Base-by-base conservation (phyloP, 30 jellyfish, hydroid and myxozoan genomes). In the Cassiopea xamachana region DNA sequence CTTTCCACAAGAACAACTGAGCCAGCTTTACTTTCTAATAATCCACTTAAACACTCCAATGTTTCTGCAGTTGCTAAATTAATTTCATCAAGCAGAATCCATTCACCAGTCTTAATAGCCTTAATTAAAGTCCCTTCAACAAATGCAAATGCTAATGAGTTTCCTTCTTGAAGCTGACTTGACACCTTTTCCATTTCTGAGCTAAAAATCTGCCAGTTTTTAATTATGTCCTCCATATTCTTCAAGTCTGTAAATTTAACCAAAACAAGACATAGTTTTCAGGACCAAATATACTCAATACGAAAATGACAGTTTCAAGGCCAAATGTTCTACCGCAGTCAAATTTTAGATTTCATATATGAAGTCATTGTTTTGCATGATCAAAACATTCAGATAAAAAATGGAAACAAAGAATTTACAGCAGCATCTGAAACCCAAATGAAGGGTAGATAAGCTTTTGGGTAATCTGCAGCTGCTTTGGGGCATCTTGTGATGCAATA, bases 81-180 rank as follows among this genome's bases (percentile, higher is more conserved):
- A 44, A 97, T 84, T 87, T 97, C 99, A 87, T 97, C 99, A 18
- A 97, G 83, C 7, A 97, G 93, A n/a, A 97, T 81, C 99, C 99
- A 97, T 44, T 91, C 94, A 1, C 99, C 99, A n/a, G 85, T 71
- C 75, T 81, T 75, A 7, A 97, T 84, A 45, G 98, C 95, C 50
- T 97, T 79, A 74, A 93, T 80, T 17, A 97, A 81, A 8, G 92
- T 90, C 7, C 99, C 99, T 55, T 96, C 99, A 45, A 96, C 90
- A 69, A 95, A 91, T 12, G 89, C 87, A 75, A 92, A 96, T 3
- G 96, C 99, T 60, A 90, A 62, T 4, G 93, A 91, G 39, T 86
- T 75, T 27, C 89, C 97, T 39, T 96, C 89, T 45, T 77, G 77
- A 43, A 84, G 48, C 77, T 92, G 93, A n/a, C 43, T 85, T 76